These are phyloP conservation scores for Germaria angustata DNA, from an alignment of 2,888 invertebrate species.

Conservation along the genomic window DNA sequence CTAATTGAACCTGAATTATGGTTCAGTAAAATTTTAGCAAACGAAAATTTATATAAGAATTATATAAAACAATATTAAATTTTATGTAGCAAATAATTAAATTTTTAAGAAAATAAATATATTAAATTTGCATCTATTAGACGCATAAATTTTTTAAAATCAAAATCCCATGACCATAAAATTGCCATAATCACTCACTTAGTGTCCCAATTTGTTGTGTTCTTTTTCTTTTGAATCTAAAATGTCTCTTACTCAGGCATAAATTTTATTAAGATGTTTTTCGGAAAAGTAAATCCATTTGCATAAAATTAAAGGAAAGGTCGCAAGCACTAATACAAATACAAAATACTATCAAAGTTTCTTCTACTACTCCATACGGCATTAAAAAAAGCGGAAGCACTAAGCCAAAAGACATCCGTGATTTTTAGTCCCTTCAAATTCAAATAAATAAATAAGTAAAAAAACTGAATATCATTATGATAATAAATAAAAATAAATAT, in stretches of 20 bases:
- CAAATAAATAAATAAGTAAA: neutral
- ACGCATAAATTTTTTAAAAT: no score
- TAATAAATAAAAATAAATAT: neutral
- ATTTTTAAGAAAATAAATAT: no score
- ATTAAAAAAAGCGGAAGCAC: conserved; percentile 48
- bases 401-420: conserved; percentile 54
- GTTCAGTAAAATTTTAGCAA: no score
- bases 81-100: no score
- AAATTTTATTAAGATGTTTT: neutral
- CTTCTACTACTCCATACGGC: neutral
- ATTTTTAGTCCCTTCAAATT: conserved; percentile 28
- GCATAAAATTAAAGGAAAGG: conserved; percentile 43
- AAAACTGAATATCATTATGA: conserved; percentile 9
- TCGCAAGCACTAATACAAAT: conserved; percentile 9
- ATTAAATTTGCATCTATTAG: no score
- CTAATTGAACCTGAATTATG: no score
- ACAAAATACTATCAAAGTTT: conserved; percentile 8
- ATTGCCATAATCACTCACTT: conserved; percentile 23
- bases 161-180: conserved; percentile 2
- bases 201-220: neutral
- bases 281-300: conserved; percentile 23
- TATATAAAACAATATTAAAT: no score
- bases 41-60: no score
- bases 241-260: neutral
- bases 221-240: conserved; percentile 1